Evolutionary conservation across 1,140 invertebrate species (phyloP).

Genomic region (Episyrphus balteatus): DNA sequence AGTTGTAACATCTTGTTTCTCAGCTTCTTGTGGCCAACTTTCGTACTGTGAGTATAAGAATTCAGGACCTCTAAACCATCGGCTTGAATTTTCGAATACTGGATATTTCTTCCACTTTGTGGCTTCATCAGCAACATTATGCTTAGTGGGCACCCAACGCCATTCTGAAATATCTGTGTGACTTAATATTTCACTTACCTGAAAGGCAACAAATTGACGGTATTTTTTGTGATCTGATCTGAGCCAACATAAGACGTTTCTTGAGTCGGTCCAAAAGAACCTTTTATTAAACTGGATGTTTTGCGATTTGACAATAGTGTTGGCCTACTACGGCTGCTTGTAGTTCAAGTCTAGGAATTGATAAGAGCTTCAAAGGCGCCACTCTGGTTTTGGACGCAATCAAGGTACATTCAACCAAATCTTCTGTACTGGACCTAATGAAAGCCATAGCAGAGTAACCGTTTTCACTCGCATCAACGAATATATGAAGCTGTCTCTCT

Average conservation of each 20-base stretch:
- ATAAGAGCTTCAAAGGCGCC: constrained; percentile 22
- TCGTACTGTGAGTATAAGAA: neutral
- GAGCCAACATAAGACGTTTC: constrained; percentile 13
- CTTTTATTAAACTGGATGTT: neutral
- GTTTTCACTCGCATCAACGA: constrained; percentile 1
- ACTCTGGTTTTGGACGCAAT: constrained; percentile 22
- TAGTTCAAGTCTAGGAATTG: constrained; percentile 35
- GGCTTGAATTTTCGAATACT: too few species aligned
- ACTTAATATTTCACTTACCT: constrained; percentile 6
- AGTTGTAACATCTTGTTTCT: neutral
- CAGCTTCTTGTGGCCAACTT: neutral
- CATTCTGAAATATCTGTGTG: constrained; percentile 16
- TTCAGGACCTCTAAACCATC: neutral
- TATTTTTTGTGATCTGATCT: constrained; percentile 8
- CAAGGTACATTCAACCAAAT: neutral
- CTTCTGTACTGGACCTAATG: neutral
- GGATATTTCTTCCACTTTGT: constrained; percentile 8
- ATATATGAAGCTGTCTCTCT: constrained; percentile 1
- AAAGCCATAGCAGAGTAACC: constrained; percentile 1
- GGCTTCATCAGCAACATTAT: constrained; percentile 23
- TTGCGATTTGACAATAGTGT: constrained; percentile 13
- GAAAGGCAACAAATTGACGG: constrained; percentile 9
- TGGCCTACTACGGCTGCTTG: constrained; percentile 28
- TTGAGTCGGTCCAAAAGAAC: constrained; percentile 10
- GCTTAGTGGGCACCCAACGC: constrained; percentile 14